Conservation (phyloP, 2,113 vertebrate species). For the Benthochromis sp. region DNA sequence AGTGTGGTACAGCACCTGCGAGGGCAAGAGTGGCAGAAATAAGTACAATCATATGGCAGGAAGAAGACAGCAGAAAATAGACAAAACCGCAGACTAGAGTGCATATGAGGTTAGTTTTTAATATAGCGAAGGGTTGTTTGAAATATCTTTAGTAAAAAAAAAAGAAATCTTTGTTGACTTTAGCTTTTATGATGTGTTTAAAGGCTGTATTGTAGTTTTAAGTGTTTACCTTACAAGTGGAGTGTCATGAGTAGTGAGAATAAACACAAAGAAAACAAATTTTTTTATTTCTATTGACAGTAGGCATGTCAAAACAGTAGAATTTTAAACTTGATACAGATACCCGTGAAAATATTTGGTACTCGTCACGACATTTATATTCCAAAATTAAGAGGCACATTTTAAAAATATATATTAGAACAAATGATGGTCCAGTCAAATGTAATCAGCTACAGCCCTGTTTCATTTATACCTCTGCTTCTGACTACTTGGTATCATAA, state of each 20-base stretch:
- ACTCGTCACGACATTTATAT: neutral
- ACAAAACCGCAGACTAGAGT: neutral
- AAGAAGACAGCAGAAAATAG: neutral
- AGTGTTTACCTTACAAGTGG: neutral
- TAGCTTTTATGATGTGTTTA: neutral
- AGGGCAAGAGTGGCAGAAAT: neutral
- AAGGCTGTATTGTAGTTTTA: neutral
- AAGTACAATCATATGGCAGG: neutral
- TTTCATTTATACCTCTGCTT: neutral
- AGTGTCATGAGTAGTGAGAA: neutral
- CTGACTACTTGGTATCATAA: neutral
- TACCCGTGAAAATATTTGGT: neutral
- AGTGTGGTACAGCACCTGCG: neutral
- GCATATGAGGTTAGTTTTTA: neutral
- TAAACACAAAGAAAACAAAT: neutral
- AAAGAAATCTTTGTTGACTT: neutral
- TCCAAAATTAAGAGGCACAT: neutral
- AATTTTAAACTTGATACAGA: neutral
- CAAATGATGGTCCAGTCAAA: neutral
- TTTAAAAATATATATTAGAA: neutral
- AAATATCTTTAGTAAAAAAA: neutral
- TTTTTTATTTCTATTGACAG: neutral
- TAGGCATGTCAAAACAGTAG: neutral
- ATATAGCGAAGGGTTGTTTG: neutral
- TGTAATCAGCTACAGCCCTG: neutral